Evolutionary conservation across 2,797 vertebrate genomes (phyloP).

Genomic region (Myotis daubentonii): DNA sequence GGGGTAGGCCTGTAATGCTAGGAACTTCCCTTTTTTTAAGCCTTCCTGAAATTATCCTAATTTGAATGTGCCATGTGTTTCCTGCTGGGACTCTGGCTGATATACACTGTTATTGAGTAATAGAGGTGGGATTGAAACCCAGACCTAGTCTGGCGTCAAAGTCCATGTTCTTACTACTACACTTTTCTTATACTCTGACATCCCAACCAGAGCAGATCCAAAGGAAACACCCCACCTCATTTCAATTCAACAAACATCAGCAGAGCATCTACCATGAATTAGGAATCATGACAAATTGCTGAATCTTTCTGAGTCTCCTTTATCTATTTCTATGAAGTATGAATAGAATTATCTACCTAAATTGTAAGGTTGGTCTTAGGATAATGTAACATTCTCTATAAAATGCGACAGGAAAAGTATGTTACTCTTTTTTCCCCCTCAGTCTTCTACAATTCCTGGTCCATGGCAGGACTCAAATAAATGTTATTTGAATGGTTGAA

Average conservation of each 20-base stretch:
- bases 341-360: constrained; percentile 9
- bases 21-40: constrained; percentile 26
- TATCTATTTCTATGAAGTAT: not conserved
- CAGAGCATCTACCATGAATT: not conserved
- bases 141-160: constrained; percentile 1
- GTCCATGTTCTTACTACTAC: not conserved
- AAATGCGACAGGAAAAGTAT: not conserved
- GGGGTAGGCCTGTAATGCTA: too few relatives aligned
- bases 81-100: not conserved
- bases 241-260: not conserved
- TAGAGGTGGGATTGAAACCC: not conserved
- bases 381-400: not conserved
- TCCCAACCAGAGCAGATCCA: not conserved
- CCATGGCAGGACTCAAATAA: constrained; percentile 18
- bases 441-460: constrained; percentile 7
- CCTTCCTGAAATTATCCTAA: constrained; percentile 37
- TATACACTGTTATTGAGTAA: constrained; percentile 8
- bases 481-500: not conserved
- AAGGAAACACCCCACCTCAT: not conserved
- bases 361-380: not conserved
- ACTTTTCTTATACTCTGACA: not conserved
- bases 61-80: not conserved
- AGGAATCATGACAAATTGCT: constrained; percentile 10
- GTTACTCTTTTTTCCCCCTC: constrained; percentile 17
- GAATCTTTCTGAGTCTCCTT: not conserved